Base-by-base conservation (phyloP, 2,888 invertebrate species). In the Orthosia incerta region DNA sequence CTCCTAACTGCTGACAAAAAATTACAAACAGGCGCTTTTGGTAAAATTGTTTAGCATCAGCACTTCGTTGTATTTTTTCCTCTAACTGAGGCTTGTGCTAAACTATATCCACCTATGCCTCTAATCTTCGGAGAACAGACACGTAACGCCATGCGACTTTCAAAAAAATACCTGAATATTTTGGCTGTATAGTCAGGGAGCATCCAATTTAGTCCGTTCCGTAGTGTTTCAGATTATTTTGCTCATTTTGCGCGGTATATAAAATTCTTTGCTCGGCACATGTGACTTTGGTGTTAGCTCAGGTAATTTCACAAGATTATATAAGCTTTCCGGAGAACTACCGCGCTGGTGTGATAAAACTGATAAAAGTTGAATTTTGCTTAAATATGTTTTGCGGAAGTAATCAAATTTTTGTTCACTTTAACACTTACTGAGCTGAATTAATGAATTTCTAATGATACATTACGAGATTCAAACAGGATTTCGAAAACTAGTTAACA, bases 181-280 rank as follows among this genome's bases (percentile, higher is more conserved):
- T 55, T 61, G 63, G 23, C 26, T 46, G 20, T 66, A 20, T 55
- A 20, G 12, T 57, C 53, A 31, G 59, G 23, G 26, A 67, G 60
- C 53, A 60, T 69, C 73, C 57, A 80, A 66, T 77, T 77, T 67
- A 61, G 55, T 68, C 65, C 48, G 45, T 76, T 53, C 51, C 64
- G 23, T 51, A 76, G 68, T 81, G 65, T 81, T 73, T 61, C 39
- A 77, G 67, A 72, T 69, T 77, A 79, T 70, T 66, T 81, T 69
- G 61, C 63, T 18, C 66, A 69, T 66, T 56, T 73, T 60, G 55
- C 77, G 69, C 39, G 51, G 77, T 73, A 55, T 76, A 71, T 63
- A 68, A 76, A 72, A 72, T 80, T 71, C 61, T 76, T 80, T 65
- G 62, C 57, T 79, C 59, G 56, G 26, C 51, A 55, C 50, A 76